A percentile compares a stretch with the other conserved stretches of the same genome.
Evolutionary conservation across 2,113 vertebrate species (phyloP).

Genomic region (Hiodon alosoides): DNA sequence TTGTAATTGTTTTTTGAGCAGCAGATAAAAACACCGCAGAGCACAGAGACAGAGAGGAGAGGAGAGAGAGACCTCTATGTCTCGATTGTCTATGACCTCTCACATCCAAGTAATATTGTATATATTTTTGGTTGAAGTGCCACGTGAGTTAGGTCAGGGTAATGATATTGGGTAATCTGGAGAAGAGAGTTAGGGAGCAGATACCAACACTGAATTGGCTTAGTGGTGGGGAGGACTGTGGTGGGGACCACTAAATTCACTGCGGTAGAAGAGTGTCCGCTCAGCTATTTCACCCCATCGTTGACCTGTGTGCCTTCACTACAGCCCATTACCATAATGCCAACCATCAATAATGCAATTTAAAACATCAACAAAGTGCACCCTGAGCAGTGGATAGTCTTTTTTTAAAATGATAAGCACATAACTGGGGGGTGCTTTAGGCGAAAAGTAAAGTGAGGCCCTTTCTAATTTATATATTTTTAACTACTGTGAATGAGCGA

Average conservation of each 20-base stretch:
- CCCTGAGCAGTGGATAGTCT: slow-evolving; percentile 34
- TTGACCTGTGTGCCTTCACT: slow-evolving; percentile 14
- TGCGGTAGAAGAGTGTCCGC: slow-evolving; percentile 23
- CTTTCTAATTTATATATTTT: slow-evolving; percentile 17
- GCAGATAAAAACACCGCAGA: too few relatives aligned
- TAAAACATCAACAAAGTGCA: slow-evolving; percentile 63
- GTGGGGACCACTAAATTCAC: slow-evolving; percentile 20
- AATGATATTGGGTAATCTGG: slow-evolving; percentile 2
- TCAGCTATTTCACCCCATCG: slow-evolving; percentile 12
- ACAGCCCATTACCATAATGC: slow-evolving; percentile 68
- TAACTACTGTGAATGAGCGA: slow-evolving; percentile 17
- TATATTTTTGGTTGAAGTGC: too few relatives aligned
- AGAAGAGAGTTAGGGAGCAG: background rate
- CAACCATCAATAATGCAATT: slow-evolving; percentile 71
- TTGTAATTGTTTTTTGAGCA: too few relatives aligned
- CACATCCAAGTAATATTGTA: too few relatives aligned
- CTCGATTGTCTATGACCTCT: background rate
- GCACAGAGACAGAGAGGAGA: background rate
- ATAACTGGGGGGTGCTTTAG: slow-evolving; percentile 15
- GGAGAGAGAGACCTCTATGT: background rate
- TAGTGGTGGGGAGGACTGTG: slow-evolving; percentile 7
- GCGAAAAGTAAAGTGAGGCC: background rate
- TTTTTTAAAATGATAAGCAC: slow-evolving; percentile 14
- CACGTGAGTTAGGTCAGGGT: too few relatives aligned
- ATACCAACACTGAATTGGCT: background rate